These are phyloP conservation scores for Caenorhabditis japonica DNA, from an alignment of 2,888 invertebrate species.

Conservation along the genomic window DNA sequence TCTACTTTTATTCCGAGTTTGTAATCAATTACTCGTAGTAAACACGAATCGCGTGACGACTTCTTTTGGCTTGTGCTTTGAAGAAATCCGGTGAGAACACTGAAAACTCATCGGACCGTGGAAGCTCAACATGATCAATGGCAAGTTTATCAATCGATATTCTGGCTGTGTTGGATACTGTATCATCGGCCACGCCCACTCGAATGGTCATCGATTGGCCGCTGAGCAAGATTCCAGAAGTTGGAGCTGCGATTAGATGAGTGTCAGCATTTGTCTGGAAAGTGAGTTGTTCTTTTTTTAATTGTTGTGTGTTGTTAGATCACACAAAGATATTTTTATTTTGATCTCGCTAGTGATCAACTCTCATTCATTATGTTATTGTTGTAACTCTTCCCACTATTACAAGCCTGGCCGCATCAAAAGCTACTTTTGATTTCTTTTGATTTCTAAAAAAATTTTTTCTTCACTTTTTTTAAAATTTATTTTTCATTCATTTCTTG, in stretches of 20 bases:
- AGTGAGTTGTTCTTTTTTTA: too few species aligned
- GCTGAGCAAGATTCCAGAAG: constrained; percentile 37
- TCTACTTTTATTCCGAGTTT: too few species aligned
- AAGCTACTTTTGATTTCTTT: too few species aligned
- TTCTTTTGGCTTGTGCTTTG: constrained; percentile 22
- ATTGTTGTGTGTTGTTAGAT: too few species aligned
- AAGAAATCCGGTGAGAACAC: constrained; percentile 24
- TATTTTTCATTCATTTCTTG: too few species aligned
- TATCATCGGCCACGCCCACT: constrained; percentile 33
- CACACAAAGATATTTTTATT: too few species aligned
- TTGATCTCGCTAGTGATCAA: too few species aligned
- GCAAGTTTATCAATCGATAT: constrained; percentile 44
- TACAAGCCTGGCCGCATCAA: too few species aligned
- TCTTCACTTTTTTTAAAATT: too few species aligned
- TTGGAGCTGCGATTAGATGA: constrained; percentile 49
- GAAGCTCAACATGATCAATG: constrained; percentile 37
- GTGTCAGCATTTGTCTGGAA: constrained; percentile 52
- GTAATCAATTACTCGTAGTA: constrained; percentile 34
- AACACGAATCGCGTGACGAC: constrained; percentile 50
- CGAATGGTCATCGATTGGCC: constrained; percentile 38
- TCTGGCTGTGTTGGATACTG: constrained; percentile 8
- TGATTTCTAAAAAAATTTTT: too few species aligned
- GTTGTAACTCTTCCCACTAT: too few species aligned
- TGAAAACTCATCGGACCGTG: constrained; percentile 5
- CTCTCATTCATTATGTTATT: too few species aligned